Evolutionary conservation across 2,888 invertebrate genomes (phyloP).

Genomic region (Apodemia hepburni): DNA sequence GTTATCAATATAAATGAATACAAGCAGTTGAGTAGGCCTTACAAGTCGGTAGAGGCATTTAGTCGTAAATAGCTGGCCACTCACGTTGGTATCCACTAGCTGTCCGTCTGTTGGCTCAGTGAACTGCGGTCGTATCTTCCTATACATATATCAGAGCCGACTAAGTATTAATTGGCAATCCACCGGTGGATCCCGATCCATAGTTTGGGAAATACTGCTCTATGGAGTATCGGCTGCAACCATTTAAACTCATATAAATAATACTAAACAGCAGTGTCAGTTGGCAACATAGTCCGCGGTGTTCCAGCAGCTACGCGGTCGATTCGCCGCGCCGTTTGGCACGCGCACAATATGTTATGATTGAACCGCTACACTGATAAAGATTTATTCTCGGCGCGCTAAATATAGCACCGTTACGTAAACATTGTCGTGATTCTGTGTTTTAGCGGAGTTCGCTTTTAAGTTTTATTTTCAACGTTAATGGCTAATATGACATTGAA

Average conservation of each 20-base stretch:
- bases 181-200: too few species aligned
- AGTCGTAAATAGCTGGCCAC: too few species aligned
- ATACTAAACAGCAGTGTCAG: conserved; percentile 15
- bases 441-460: conserved; percentile 14
- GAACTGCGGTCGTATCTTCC: too few species aligned
- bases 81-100: too few species aligned
- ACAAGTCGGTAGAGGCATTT: too few species aligned
- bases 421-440: conserved; percentile 10
- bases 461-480: conserved; percentile 9
- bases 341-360: conserved; percentile 16
- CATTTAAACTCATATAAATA: conserved; percentile 25
- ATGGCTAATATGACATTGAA: conserved; percentile 11
- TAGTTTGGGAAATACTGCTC: too few species aligned
- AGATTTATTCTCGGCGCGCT: conserved; percentile 12
- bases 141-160: too few species aligned
- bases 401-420: conserved; percentile 9
- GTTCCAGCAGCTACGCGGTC: conserved; percentile 23
- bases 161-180: too few species aligned
- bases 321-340: conserved; percentile 25
- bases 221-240: background rate
- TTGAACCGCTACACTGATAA: conserved; percentile 12
- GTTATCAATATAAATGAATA: too few species aligned
- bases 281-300: conserved; percentile 8
- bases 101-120: too few species aligned
- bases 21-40: too few species aligned